Evolutionary conservation across 2,888 invertebrate species (phyloP), one percentile per base, ranked within the genome.

Genomic region (Liodrosophila aerea): DNA sequence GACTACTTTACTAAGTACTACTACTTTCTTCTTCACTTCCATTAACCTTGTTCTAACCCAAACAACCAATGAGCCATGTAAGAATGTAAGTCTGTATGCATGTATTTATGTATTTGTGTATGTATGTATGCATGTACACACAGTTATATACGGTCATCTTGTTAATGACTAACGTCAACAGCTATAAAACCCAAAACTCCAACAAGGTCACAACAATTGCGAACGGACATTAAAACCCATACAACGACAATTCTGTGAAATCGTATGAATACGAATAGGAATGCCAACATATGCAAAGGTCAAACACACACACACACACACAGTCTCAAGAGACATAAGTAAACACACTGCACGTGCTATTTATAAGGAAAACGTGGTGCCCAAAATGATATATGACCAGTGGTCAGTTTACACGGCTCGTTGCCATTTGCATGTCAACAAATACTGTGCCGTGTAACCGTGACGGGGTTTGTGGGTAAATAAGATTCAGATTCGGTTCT

Each of bases 171-270:
- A 73, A 69, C 41, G 80, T 78, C 80, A 78, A 85, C 78, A 72
- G 53, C 65, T 50, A 54, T 66, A 58, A 65, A 64, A 63, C n/a
- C 16, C 18, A 16, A 63, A 61, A 54, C 44, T 37, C 40, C 18
- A 81, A 85, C 76, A 85, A 85, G 85, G 85, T 85, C 78, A 77
- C 53, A 51, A 47, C 72, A 67, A 52, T 62, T n/a, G 27, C 22
- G 29, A 31, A 44, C 18, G 45, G 46, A 44, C 76, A 71, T 76
- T 64, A 73, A 73, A 67, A 56, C 59, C 29, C 59, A 63, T 60
- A 45, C 61, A 44, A 56, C 59, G 57, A 56, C 49, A 66, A 69
- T 80, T 80, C 70, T 51, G 18, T 46, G 70, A 69, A 78, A 65
- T 56, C 70, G 68, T 22, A 72, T 78, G 83, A 74, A 81, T 80